Base-by-base conservation (phyloP, 2,797 vertebrate species). In the Malurus splendens region DNA sequence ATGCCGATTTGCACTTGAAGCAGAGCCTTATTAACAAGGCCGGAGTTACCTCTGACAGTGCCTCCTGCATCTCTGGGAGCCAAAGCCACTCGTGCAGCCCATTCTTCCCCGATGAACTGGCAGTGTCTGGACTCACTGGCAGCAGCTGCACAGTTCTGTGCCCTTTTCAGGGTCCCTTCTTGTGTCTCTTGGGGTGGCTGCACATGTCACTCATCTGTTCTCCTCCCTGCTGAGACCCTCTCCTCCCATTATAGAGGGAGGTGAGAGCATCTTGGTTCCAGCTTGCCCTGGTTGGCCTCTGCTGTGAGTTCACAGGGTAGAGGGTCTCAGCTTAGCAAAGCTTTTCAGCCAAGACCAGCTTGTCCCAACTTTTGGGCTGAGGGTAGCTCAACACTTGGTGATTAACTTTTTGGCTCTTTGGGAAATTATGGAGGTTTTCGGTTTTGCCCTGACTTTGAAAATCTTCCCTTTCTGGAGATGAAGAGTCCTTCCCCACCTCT, bases 51-150 rank as follows among this genome's bases (percentile, higher is more conserved):
- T 86, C 56, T 89, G 76, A 12, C 33, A 62, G 55, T 25, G 44
- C 19, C 39, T 84, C 15, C 52, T 30, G 33, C 54, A 70, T 54
- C 24, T 20, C 7, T 3, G 60, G 28, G 56, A 78, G 50, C 33
- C n/a, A 48, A 54, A 74, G 20, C 22, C 0, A 0, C 36, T 57
- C 18, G 61, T 3, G 2, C 10, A 90, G 20, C 30, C 9, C 14
- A 3, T 17, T 24, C 52, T 68, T 79, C 41, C 32, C 75, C 42
- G 22, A 25, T 25, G 28, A 56, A 38, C 17, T 0, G 0, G 41
- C 51, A 72, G n/a, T 0, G 1, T 30, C 42, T 8, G 2, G 33
- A 48, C 8, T 48, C 33, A 52, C 24, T 5, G 10, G 24, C 71
- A 90, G 33, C n/a, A 36, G 52, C 42, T 2, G 3, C 62, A 41